These are phyloP conservation scores for Thalassoma bifasciatum DNA, from an alignment of 2,113 vertebrate species.

Conservation along the genomic window DNA sequence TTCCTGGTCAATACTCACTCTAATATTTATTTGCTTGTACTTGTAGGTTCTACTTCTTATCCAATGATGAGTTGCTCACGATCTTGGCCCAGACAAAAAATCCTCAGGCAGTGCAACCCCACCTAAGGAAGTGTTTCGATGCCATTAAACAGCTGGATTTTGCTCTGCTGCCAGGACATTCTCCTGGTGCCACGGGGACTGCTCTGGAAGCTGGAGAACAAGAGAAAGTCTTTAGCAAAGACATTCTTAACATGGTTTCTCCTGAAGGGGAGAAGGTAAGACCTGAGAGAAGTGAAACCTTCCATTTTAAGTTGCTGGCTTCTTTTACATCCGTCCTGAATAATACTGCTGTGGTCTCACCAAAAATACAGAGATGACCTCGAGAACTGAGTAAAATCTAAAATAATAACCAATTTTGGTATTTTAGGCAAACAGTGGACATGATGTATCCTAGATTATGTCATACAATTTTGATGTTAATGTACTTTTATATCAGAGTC, in stretches of 20 bases:
- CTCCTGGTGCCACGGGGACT: constrained; percentile 40
- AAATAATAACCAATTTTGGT: too few species aligned
- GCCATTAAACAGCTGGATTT: constrained; percentile 86
- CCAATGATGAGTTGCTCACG: constrained; percentile 89
- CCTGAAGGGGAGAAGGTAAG: constrained; percentile 88
- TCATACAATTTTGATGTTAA: too few species aligned
- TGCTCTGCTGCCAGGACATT: constrained; percentile 66
- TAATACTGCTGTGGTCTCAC: too few species aligned
- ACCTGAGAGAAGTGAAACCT: constrained; percentile 15
- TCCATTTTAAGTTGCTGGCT: not conserved
- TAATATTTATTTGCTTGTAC: constrained; percentile 5
- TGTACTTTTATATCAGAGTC: too few species aligned
- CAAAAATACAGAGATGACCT: too few species aligned
- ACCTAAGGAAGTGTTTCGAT: constrained; percentile 90
- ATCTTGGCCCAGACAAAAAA: constrained; percentile 90
- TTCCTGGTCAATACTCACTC: not conserved
- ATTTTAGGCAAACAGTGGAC: too few species aligned
- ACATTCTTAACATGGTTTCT: constrained; percentile 88
- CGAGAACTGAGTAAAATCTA: too few species aligned
- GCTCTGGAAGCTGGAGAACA: constrained; percentile 66
- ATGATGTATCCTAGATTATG: too few species aligned
- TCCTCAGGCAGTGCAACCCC: constrained; percentile 89
- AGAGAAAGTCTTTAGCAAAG: constrained; percentile 84
- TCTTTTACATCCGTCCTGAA: too few species aligned
- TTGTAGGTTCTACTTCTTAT: constrained; percentile 90